These are phyloP conservation scores for Acipenser ruthenus DNA, from an alignment of 2,797 vertebrate genomes.

Conservation along the genomic window DNA sequence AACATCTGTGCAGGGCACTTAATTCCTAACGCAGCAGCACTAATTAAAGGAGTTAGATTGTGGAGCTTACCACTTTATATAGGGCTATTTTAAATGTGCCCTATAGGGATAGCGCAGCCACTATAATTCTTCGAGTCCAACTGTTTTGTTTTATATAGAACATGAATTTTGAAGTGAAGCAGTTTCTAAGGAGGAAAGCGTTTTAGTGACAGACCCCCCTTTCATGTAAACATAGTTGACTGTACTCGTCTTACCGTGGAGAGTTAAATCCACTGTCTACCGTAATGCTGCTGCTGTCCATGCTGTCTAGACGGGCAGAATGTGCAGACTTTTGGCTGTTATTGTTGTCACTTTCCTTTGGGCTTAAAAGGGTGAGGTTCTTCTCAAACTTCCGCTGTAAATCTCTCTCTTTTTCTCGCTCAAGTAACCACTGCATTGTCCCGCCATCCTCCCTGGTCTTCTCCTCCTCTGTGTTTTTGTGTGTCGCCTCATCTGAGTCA, in stretches of 20 bases:
- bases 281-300: conserved; percentile 97
- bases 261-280: conserved; percentile 99
- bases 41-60: too few relatives aligned
- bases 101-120: too few relatives aligned
- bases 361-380: conserved; percentile 90
- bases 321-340: conserved; percentile 88
- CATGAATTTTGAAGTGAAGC: too few relatives aligned
- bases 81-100: too few relatives aligned
- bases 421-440: conserved; percentile 95
- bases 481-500: conserved; percentile 79
- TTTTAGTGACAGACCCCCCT: background rate
- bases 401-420: conserved; percentile 89
- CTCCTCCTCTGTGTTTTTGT: conserved; percentile 76
- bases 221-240: conserved; percentile 5
- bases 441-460: conserved; percentile 73
- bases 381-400: conserved; percentile 94
- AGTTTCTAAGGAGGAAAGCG: too few relatives aligned
- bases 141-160: too few relatives aligned
- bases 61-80: too few relatives aligned
- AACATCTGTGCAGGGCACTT: too few relatives aligned
- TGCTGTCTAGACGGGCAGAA: conserved; percentile 91
- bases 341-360: conserved; percentile 90
- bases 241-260: conserved; percentile 76
- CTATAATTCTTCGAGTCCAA: too few relatives aligned
- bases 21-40: too few relatives aligned